Evolutionary conservation across 92 coral and sea anemone species (phyloP), one percentile per base, ranked within the genome.

Genomic region (Porites cylindrica): DNA sequence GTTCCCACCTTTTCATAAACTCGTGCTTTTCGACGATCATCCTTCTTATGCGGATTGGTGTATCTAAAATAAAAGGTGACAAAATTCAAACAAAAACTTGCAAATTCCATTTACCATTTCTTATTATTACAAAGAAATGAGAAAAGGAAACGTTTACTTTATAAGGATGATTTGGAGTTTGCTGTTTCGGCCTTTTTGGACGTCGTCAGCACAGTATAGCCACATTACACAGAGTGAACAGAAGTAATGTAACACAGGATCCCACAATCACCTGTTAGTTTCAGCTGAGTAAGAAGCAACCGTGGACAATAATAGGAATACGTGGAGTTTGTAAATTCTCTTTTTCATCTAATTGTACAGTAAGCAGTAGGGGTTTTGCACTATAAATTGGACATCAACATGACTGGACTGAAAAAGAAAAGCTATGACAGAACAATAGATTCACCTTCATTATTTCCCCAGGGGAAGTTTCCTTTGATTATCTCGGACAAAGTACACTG

Each of bases 181-280:
- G 82, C 84, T 80, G 76, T 80, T 80, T 80, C 62, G 85, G 85
- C 85, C 85, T 80, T 80, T 66, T 80, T 80, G 85, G 78, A 75
- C 76, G 62, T 80, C 76, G 18, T 66, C 85, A 80, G 85, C 85
- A 80, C 72, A 75, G 78, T 62, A 75, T 68, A 80, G 85, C 85
- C 32, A 72, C 12, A 72, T 32, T 47, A 72, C 56, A 20, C 77
- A 72, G 77, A 32, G 26, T 72, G 52, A 32, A 66, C 52, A 78
- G 51, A 11, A 51, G 64, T 26, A 78, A 78, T 63, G 32, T 26
- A 32, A 29, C 51, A 61, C 69, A 16, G 13, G 11, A 10, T 60
- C 2, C 53, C 32, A 53, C 64, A 21, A 5, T 26, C 9, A 53
- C 70, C 24, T 10, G 17, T 17, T 50, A 63, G 3, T 29, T 17